These are phyloP conservation scores for Salpingus planirostris DNA, from an alignment of 2,888 invertebrate species.

Conservation along the genomic window DNA sequence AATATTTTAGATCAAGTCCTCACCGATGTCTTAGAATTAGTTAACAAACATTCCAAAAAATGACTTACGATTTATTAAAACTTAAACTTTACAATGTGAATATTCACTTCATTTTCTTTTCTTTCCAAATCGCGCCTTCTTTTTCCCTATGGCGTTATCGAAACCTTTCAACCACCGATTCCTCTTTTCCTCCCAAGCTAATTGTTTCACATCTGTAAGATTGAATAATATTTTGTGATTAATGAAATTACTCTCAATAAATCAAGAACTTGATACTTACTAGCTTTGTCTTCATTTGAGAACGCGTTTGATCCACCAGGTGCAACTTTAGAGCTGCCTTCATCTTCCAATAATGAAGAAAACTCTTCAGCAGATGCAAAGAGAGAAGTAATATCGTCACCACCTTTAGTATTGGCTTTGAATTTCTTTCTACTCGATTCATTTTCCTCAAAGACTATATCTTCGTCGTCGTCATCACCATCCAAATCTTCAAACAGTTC, in stretches of 20 bases:
- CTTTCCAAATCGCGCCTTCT: slow-evolving; percentile 7
- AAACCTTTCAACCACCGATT: slow-evolving; percentile 54
- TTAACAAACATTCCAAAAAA: too few species aligned
- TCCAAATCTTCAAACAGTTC: slow-evolving; percentile 29
- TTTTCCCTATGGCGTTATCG: slow-evolving; percentile 35
- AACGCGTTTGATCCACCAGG: slow-evolving; percentile 60
- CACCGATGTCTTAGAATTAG: too few species aligned
- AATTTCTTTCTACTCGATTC: slow-evolving; percentile 16
- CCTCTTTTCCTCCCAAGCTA: slow-evolving; percentile 74
- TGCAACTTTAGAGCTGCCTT: slow-evolving; percentile 50
- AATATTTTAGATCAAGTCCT: too few species aligned
- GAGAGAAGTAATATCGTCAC: too few species aligned
- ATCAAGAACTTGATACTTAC: too few species aligned
- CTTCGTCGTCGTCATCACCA: slow-evolving; percentile 39
- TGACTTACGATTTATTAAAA: too few species aligned
- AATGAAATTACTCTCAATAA: too few species aligned
- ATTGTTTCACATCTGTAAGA: slow-evolving; percentile 55
- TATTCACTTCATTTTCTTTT: slow-evolving; percentile 7
- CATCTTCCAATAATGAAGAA: slow-evolving; percentile 78
- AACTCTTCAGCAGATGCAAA: slow-evolving; percentile 87
- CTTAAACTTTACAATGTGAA: slow-evolving; percentile 1
- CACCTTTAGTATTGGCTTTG: too few species aligned
- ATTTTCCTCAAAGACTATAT: slow-evolving; percentile 26
- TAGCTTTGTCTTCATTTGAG: slow-evolving; percentile 68
- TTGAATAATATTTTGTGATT: too few species aligned